Percentiles rank a stretch among this genome's conserved stretches.
phyloP scores from a whole-genome alignment of 1,140 invertebrate genomes.

The Sinonovacula constricta region DNA sequence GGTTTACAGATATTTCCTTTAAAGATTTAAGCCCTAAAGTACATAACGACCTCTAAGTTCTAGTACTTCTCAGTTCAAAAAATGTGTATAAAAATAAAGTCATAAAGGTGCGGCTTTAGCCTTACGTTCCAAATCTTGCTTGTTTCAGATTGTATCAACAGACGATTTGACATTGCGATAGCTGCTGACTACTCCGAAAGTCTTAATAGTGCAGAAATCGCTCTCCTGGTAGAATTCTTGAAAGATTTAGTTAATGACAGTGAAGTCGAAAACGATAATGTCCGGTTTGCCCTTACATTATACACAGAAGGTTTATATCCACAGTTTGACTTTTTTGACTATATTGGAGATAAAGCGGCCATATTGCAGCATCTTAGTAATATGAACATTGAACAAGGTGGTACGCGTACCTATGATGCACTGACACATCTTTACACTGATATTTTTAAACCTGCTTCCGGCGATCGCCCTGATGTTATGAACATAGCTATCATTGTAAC shows the following conservation, averaged over 20 bases:
- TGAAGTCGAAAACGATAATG: background rate
- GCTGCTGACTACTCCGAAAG: slow-evolving; percentile 5
- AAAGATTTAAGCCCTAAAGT: too few relatives aligned
- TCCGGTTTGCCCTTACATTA: background rate
- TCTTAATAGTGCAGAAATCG: background rate
- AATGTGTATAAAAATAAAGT: too few relatives aligned
- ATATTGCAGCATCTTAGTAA: background rate
- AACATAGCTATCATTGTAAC: slow-evolving; percentile 16
- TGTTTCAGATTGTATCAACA: slow-evolving; percentile 20
- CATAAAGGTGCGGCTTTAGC: too few relatives aligned
- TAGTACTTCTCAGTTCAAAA: too few relatives aligned
- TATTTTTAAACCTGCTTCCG: background rate
- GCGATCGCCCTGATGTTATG: background rate
- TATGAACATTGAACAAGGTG: background rate
- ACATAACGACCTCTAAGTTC: too few relatives aligned
- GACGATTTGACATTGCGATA: background rate
- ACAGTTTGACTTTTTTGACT: background rate
- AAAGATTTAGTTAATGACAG: background rate
- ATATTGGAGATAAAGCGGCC: too few relatives aligned
- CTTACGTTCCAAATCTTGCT: too few relatives aligned
- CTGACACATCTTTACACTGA: background rate
- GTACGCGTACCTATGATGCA: background rate
- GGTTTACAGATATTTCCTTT: too few relatives aligned
- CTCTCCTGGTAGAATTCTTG: background rate
- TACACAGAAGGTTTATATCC: background rate